Conservation (phyloP, 1,140 invertebrate species). For the Ceratitis capitata region DNA sequence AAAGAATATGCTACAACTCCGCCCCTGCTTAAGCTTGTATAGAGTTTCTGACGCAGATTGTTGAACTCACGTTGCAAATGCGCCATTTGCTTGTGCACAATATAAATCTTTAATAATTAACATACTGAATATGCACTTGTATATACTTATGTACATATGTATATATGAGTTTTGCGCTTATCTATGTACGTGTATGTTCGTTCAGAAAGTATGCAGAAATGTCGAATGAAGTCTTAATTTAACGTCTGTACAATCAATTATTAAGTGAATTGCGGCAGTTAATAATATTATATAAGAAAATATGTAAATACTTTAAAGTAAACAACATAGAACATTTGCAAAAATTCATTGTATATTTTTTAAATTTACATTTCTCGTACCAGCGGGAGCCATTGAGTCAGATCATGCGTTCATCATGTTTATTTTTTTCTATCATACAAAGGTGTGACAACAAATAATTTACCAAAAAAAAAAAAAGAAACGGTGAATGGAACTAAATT, state of each 20-base stretch:
- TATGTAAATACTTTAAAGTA: neutral
- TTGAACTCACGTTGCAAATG: neutral
- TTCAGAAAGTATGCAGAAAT: no score
- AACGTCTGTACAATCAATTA: neutral
- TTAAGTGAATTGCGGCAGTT: neutral
- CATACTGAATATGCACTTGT: no score
- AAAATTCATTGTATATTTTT: neutral
- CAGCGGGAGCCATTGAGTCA: neutral
- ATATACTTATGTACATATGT: neutral
- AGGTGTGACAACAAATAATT: neutral
- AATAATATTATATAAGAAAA: neutral
- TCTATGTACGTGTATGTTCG: neutral
- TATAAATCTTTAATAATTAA: neutral
- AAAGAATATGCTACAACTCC: neutral
- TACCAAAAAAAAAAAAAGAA: neutral
- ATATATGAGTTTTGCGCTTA: no score
- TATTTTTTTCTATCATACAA: neutral
- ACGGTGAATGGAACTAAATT: neutral
- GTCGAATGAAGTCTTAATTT: neutral
- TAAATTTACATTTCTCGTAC: neutral
- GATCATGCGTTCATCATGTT: neutral
- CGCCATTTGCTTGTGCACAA: neutral
- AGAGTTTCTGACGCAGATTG: neutral
- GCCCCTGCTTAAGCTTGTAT: neutral
- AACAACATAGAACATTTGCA: neutral